phyloP scores from a whole-genome alignment of 1,140 invertebrate species.

The Plutomurus gul region DNA sequence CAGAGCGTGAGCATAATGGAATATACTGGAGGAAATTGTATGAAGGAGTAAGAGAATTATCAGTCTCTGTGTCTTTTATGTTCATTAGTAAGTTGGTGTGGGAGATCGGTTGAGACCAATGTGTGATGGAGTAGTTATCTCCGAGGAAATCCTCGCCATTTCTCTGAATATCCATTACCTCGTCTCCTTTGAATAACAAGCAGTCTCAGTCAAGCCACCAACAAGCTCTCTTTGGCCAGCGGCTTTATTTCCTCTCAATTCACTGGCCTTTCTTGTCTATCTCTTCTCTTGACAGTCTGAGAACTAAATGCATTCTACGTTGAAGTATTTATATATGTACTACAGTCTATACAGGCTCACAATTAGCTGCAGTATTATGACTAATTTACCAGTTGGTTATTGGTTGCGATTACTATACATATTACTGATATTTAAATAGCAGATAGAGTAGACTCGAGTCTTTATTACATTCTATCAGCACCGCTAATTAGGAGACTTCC shows the following conservation, averaged over 20 bases:
- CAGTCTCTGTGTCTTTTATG: constrained; percentile 9
- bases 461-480: neutral
- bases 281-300: neutral
- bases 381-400: too few relatives aligned
- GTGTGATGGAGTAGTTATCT: constrained; percentile 12
- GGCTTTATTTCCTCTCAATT: constrained; percentile 22
- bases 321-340: too few relatives aligned
- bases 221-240: constrained; percentile 27
- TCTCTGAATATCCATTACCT: constrained; percentile 24
- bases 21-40: neutral
- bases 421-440: too few relatives aligned
- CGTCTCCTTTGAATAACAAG: constrained; percentile 27
- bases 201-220: constrained; percentile 20
- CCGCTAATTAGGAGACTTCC: constrained; percentile 26
- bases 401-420: too few relatives aligned
- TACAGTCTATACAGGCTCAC: too few relatives aligned
- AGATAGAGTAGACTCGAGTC: neutral
- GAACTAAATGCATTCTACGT: too few relatives aligned
- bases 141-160: constrained; percentile 15
- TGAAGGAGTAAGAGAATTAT: neutral
- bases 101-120: constrained; percentile 17
- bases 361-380: too few relatives aligned
- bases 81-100: constrained; percentile 20
- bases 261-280: constrained; percentile 9
- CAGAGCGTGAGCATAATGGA: neutral